phyloP scores from a whole-genome alignment of 37 sponge, comb jelly and placozoan genomes.

The Chondrosia reniformis region DNA sequence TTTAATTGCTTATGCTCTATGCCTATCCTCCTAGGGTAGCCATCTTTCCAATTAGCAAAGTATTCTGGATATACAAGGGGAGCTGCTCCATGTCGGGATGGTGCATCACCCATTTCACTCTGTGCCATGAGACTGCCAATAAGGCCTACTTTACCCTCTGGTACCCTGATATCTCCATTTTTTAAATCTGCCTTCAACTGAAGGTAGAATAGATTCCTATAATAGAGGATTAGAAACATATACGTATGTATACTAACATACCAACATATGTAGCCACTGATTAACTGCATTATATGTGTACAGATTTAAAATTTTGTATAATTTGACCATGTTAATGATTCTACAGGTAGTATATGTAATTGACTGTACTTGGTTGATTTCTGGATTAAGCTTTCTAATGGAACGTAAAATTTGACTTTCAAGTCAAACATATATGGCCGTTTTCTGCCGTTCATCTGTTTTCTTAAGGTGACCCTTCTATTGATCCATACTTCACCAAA shows the following conservation, averaged over 20 bases:
- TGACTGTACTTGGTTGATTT: constrained; percentile 51
- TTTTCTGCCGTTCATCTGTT: constrained; percentile 39
- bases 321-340: neutral
- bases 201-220: constrained; percentile 58
- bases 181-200: constrained; percentile 47
- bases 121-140: constrained; percentile 68
- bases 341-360: neutral
- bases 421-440: constrained; percentile 55
- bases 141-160: constrained; percentile 8
- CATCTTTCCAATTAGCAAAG: constrained; percentile 60
- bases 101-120: constrained; percentile 48
- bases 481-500: constrained; percentile 55
- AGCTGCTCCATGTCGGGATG: no score
- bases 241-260: neutral
- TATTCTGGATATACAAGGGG: constrained; percentile 52
- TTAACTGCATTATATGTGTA: neutral
- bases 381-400: constrained; percentile 48
- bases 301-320: neutral
- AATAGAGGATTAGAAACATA: neutral
- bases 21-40: constrained; percentile 47
- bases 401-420: constrained; percentile 67
- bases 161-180: constrained; percentile 42
- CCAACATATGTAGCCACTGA: neutral
- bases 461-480: constrained; percentile 32
- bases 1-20: constrained; percentile 60